These are phyloP conservation scores for Odontocolon sp. DNA, from an alignment of 2,888 invertebrate species.

Conservation along the genomic window DNA sequence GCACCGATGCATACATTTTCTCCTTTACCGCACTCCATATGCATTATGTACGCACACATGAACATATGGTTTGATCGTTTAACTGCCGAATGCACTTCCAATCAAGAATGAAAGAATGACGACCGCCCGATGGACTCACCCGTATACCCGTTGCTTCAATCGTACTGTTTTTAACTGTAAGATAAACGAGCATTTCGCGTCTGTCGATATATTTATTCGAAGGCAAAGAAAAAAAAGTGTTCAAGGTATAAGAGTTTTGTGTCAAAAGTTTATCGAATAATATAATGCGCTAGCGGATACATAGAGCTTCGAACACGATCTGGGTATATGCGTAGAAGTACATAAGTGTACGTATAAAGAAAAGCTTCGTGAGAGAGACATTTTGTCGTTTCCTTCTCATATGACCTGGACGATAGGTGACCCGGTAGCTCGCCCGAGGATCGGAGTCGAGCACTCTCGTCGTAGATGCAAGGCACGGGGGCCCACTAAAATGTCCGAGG, in stretches of 20 bases:
- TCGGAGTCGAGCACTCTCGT: conserved; percentile 58
- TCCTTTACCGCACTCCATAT: background rate
- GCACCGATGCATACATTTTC: conserved; percentile 36
- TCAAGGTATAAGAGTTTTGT: background rate
- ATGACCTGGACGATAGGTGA: conserved; percentile 14
- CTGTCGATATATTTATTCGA: background rate
- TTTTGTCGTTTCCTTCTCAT: conserved; percentile 27
- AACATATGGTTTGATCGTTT: conserved; percentile 52
- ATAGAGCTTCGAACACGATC: background rate
- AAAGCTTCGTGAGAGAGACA: background rate
- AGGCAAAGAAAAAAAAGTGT: conserved; percentile 55
- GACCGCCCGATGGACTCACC: conserved; percentile 51
- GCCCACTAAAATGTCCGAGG: conserved; percentile 72
- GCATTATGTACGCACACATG: background rate
- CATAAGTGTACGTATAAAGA: background rate
- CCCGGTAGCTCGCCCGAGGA: conserved; percentile 44
- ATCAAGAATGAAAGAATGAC: conserved; percentile 64
- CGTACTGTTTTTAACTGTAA: conserved; percentile 25
- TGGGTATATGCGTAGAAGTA: background rate
- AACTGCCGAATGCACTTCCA: conserved; percentile 69
- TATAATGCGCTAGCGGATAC: conserved; percentile 2
- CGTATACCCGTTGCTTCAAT: conserved; percentile 30
- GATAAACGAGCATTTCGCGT: conserved; percentile 11
- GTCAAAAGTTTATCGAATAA: conserved; percentile 19
- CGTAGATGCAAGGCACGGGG: conserved; percentile 76